Conservation (phyloP, 2,113 vertebrate species). For the Crotalus tigris region DNA sequence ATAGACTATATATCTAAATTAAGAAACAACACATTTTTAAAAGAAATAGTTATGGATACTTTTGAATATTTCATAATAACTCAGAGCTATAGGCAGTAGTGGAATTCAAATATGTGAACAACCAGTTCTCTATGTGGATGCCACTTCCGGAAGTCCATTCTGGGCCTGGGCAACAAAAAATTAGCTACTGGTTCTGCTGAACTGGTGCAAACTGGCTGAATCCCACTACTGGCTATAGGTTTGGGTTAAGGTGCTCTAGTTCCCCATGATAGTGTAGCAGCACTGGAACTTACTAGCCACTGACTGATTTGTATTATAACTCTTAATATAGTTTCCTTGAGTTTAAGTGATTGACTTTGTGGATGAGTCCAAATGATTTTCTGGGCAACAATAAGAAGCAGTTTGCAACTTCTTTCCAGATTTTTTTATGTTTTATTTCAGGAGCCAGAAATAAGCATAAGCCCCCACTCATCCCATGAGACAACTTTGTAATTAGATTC, state of each 20-base stretch:
- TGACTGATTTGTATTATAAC: not conserved
- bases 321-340: not conserved
- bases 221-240: not conserved
- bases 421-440: not conserved
- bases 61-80: not conserved
- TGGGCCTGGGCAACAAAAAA: too few species aligned
- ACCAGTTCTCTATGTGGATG: too few species aligned
- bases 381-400: not conserved
- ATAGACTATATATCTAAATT: not conserved
- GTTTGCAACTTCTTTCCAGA: not conserved
- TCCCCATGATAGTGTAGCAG: not conserved
- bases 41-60: not conserved
- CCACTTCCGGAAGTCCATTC: too few species aligned
- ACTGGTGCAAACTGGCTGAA: too few species aligned
- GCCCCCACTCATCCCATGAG: constrained; percentile 9
- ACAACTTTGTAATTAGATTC: constrained; percentile 15
- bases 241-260: not conserved
- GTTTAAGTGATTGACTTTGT: not conserved
- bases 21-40: not conserved
- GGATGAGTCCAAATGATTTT: not conserved
- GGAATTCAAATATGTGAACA: too few species aligned
- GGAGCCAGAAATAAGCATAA: constrained; percentile 9
- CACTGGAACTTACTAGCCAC: not conserved
- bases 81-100: not conserved
- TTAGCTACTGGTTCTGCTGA: too few species aligned